Base-by-base conservation (phyloP, 1,140 invertebrate genomes). In the Adoxophyes honmai region DNA sequence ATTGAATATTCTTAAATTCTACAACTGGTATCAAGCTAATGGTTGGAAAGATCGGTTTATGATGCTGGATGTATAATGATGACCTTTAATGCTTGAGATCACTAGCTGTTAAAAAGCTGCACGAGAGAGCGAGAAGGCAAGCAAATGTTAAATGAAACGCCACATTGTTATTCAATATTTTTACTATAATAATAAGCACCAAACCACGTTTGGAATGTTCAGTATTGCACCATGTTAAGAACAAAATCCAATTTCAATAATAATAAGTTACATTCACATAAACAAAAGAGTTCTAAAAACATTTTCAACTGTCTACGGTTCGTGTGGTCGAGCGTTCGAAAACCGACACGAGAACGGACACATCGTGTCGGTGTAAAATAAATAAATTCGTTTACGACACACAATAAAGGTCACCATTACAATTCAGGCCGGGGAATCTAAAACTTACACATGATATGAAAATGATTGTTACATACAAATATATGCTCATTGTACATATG, bases 191-290 rank as follows among this genome's bases (percentile, higher is more conserved):
- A 85, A 85, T 83, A 88, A 88, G 82, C 85, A 88, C 85, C 85
- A 88, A 88, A 88, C 85, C 77, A 85, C 59, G 82, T 88, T 88
- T 85, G 85, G 85, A 88, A 88, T 88, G 85, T 86, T 82, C 80
- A 80, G 80, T 88, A 88, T 88, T 88, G 85, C 85, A 88, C 83
- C 79, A 86, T 77, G 74, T 48, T 64, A 57, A 70, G 72, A 82
- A 85, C 75, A 81, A 67, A 83, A 74, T 67, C 74, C 73, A 81
- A 78, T 75, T 66, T 71, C 62, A 59, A 71, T 35, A 66, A 63
- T 33, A 52, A 52, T 52, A 75, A 52, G n/a, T 52, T 72, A 71
- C 68, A 75, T 64, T 73, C 67, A 74, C 65, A 68, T 66, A 72
- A 68, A 70, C 65, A 70, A 62, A 66, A 61, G 36, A 54, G 33